Conservation (phyloP, 2,113 vertebrate species). For the Glaucomys volans region DNA sequence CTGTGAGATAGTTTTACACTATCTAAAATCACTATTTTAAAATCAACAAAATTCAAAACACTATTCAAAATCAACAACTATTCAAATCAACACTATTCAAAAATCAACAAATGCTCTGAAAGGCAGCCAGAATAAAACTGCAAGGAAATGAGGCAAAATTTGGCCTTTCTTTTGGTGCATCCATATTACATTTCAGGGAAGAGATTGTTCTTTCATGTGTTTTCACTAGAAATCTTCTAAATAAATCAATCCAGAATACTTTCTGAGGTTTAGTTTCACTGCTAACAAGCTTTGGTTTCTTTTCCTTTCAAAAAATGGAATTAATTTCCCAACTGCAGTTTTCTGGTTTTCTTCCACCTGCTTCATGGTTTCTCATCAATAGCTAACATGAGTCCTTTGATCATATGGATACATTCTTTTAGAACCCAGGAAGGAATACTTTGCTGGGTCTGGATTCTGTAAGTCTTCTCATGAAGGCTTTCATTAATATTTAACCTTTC, state of each 20-base stretch:
- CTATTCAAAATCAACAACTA: no score
- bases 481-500: background rate
- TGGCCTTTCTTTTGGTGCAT: background rate
- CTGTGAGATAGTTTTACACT: background rate
- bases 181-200: background rate
- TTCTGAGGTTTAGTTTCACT: background rate
- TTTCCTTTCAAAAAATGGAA: conserved; percentile 29
- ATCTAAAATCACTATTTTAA: no score
- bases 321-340: background rate
- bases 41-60: no score
- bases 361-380: background rate
- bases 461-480: background rate
- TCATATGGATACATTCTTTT: background rate
- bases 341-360: background rate
- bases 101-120: background rate
- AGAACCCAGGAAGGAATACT: background rate
- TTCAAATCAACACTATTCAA: no score
- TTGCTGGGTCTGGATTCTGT: background rate
- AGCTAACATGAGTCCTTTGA: background rate
- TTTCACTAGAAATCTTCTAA: background rate
- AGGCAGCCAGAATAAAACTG: background rate
- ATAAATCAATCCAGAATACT: background rate
- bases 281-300: background rate
- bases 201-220: background rate
- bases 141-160: background rate